Base-by-base conservation (phyloP, 64 coral and sea anemone species). In the Anthopleura sola region DNA sequence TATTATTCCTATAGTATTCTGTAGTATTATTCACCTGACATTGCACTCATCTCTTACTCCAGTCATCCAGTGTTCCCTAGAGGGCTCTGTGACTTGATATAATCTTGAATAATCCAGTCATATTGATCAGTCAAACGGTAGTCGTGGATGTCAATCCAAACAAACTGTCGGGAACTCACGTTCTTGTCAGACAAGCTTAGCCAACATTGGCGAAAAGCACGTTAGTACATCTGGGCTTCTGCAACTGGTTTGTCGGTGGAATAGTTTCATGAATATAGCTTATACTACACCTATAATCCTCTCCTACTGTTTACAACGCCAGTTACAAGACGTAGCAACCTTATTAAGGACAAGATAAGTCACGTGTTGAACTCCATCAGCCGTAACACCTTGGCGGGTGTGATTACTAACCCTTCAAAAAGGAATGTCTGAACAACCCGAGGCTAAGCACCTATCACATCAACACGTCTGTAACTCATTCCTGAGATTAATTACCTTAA, bases 141-240 rank as follows among this genome's bases (percentile, higher is more conserved):
- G 26, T 71, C 66, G n/a, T 71, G n/a, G 66, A 71, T 71, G 29
- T 71, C 66, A 71, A 34, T 71, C 34, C 66, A 71, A 71, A 71
- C 66, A 71, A 71, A 3, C 8, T 32, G 66, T 31, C 66, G 14
- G 34, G 66, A 34, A 15, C 66, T 71, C 66, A 14, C 26, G 66
- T 7, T 32, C 66, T 34, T 28, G 13, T 32, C 66, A 71, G 26
- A 32, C 66, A 28, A 32, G 66, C 26, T 32, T 71, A 68, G 46
- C 46, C 3, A 48, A 11, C 46, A 11, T 5, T 48, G 46, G 46
- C 46, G 46, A 11, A 48, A 48, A 11, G 46, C 11, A 48, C 46
- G 3, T 48, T 48, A 11, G 46, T 11, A 3, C 11, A 48, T 44
- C 40, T 6, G 40, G 40, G 4, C 9, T 44, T 44, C 16, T 53